phyloP scores from a whole-genome alignment of 2,888 invertebrate species.

The Morpho helenor region DNA sequence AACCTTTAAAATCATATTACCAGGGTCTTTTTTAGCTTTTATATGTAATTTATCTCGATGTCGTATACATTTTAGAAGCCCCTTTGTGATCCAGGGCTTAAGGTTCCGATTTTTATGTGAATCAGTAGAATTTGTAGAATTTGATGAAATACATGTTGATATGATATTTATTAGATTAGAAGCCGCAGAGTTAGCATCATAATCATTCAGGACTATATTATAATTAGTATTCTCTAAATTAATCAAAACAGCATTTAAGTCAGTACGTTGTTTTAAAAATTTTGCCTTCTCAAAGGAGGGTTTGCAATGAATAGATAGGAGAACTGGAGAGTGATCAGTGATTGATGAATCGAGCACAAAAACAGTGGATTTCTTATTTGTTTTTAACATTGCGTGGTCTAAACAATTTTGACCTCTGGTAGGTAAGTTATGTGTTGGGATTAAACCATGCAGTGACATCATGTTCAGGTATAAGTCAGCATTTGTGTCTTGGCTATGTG shows the following conservation, averaged over 20 bases:
- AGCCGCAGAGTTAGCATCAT: background rate
- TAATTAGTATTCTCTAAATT: background rate
- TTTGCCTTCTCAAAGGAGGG: background rate
- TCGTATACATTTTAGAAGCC: background rate
- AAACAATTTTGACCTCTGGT: background rate
- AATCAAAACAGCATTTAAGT: background rate
- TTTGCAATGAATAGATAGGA: background rate
- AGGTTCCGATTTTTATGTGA: background rate
- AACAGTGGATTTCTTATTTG: background rate
- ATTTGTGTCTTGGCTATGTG: background rate
- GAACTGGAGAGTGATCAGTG: background rate
- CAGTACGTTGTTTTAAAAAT: background rate
- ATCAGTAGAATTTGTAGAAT: too few species aligned
- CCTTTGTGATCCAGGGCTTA: too few species aligned
- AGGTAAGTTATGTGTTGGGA: background rate
- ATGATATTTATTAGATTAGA: background rate
- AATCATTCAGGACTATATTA: background rate
- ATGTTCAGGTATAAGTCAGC: background rate
- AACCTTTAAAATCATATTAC: background rate
- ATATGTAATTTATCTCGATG: background rate
- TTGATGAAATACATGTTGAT: background rate
- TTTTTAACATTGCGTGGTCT: background rate
- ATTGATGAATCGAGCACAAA: background rate
- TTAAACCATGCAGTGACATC: background rate
- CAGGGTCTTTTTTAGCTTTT: background rate